These are phyloP conservation scores for Phoeniculus purpureus DNA, from an alignment of 2,797 vertebrate species.

Conservation along the genomic window DNA sequence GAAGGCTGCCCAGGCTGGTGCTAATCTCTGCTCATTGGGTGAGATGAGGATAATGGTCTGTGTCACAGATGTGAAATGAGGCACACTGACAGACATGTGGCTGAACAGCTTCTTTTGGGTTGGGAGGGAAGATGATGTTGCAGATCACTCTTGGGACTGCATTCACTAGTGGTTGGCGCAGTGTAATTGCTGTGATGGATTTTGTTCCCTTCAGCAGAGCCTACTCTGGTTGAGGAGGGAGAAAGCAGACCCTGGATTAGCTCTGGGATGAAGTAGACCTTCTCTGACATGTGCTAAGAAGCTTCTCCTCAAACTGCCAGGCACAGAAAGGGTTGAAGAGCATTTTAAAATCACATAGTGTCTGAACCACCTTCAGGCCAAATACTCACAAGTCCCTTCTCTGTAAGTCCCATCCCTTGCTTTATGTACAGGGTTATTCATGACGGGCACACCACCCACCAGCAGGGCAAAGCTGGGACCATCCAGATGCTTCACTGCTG, in stretches of 20 bases:
- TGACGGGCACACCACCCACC: not conserved
- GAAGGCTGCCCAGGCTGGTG: not conserved
- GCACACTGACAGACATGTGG: not conserved
- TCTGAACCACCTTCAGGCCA: not conserved
- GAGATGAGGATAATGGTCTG: not conserved
- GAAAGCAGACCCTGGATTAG: not conserved
- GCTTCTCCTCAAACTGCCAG: not conserved
- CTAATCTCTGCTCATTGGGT: not conserved
- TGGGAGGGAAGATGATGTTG: not conserved
- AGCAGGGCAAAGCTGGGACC: not conserved
- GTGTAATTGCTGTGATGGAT: not conserved
- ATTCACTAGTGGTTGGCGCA: not conserved
- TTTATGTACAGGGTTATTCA: rapidly evolving
- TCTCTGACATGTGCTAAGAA: rapidly evolving
- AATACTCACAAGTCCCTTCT: too few relatives aligned
- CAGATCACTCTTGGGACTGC: rapidly evolving
- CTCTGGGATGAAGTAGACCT: not conserved
- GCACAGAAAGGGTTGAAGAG: not conserved
- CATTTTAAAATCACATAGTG: not conserved
- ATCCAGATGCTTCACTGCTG: not conserved
- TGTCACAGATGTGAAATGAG: not conserved
- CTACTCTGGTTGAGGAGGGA: not conserved
- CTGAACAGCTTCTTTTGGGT: not conserved
- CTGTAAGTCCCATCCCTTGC: too few relatives aligned
- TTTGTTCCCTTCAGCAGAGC: not conserved